Conservation (phyloP, 2,113 vertebrate species). For the human (Homo sapiens) region GRCh38 chr15:52648501-52649000, state of each 20-base stretch:
- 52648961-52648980: not conserved
- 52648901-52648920: constrained; percentile 10
- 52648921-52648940: constrained; percentile 26
- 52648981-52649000: not conserved
- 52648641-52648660: not conserved
- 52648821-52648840: constrained; percentile 38
- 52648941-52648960: constrained; percentile 14
- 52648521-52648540: not conserved
- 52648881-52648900: constrained; percentile 49
- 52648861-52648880: constrained; percentile 29
- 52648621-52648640: constrained; percentile 31
- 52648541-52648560: not conserved
- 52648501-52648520: not conserved
- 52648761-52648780: not conserved
- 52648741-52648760: constrained; percentile 41
- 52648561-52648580: not conserved
- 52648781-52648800: not conserved
- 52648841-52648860: constrained; percentile 1
- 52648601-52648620: not conserved
- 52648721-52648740: not conserved
- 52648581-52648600: not conserved
- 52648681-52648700: not conserved
- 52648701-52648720: not conserved
- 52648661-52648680: constrained; percentile 15
- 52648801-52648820: constrained; percentile 5